Evolutionary conservation across 2,113 vertebrate genomes (phyloP).

Genomic region (Canis aureus): DNA sequence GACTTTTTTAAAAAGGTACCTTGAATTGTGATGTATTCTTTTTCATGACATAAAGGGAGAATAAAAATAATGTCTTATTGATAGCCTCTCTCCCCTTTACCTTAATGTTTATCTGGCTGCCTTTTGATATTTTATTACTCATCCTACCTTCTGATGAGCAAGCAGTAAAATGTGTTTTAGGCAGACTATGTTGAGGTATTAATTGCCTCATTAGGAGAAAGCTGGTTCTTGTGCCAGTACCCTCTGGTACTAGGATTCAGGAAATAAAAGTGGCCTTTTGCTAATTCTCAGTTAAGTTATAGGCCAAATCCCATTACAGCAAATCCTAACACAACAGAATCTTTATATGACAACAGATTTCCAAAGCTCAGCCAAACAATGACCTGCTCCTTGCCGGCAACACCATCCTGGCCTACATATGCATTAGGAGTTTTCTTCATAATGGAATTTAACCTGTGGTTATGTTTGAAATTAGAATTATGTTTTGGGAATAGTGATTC

Average conservation of each 20-base stretch:
- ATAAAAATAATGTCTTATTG: slow-evolving; percentile 12
- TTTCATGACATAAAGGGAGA: slow-evolving; percentile 27
- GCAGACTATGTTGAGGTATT: background rate
- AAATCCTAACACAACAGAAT: slow-evolving; percentile 43
- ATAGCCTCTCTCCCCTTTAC: background rate
- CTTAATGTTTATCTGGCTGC: slow-evolving; percentile 47
- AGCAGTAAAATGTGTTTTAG: slow-evolving; percentile 6
- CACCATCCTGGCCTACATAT: background rate
- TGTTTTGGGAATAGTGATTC: slow-evolving; percentile 14
- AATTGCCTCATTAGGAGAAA: slow-evolving; percentile 69
- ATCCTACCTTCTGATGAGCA: slow-evolving; percentile 36
- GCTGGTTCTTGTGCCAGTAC: background rate
- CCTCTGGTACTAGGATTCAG: slow-evolving; percentile 12
- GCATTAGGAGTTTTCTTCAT: slow-evolving; percentile 11
- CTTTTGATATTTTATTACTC: slow-evolving; percentile 67
- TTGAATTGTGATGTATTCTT: background rate
- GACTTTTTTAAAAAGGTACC: background rate
- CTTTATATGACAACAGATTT: slow-evolving; percentile 20
- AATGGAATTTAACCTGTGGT: slow-evolving; percentile 36
- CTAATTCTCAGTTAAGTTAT: slow-evolving; percentile 45
- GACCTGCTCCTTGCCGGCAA: background rate
- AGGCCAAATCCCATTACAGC: slow-evolving; percentile 34
- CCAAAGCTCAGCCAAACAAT: background rate
- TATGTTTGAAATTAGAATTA: slow-evolving; percentile 3
- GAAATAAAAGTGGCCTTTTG: slow-evolving; percentile 41